Evolutionary conservation across 2,888 invertebrate species (phyloP).

Genomic region (Pyralis farinalis): DNA sequence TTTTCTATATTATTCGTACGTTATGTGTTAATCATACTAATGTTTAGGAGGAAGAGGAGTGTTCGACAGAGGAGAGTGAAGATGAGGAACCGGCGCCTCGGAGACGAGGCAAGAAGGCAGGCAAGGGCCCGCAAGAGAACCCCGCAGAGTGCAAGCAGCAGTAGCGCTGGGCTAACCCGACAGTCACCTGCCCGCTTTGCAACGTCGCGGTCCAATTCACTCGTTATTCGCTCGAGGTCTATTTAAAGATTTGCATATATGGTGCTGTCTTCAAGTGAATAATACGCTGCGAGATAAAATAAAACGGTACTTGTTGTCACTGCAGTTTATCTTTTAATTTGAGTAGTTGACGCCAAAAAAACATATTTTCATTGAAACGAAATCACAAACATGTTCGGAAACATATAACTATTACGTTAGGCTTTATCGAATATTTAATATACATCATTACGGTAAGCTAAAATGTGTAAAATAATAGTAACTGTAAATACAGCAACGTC

Average conservation of each 20-base stretch:
- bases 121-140: conserved; percentile 47
- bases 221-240: too few relatives aligned
- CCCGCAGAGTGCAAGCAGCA: conserved; percentile 88
- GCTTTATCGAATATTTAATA: too few relatives aligned
- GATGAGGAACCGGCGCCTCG: conserved; percentile 73
- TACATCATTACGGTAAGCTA: too few relatives aligned
- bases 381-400: too few relatives aligned
- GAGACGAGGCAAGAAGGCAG: conserved; percentile 58
- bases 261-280: background rate
- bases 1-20: conserved; percentile 2
- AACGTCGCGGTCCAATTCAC: background rate
- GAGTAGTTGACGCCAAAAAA: too few relatives aligned
- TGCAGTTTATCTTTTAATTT: background rate
- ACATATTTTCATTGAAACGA: too few relatives aligned
- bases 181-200: background rate
- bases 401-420: too few relatives aligned
- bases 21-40: background rate
- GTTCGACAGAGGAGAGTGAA: conserved; percentile 82
- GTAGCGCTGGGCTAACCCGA: conserved; percentile 52
- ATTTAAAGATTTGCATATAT: background rate
- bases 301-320: background rate
- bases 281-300: background rate
- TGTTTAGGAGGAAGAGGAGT: conserved; percentile 71
- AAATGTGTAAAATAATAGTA: too few relatives aligned
- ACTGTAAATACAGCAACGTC: too few relatives aligned